These are phyloP conservation scores for Channa striata DNA, from an alignment of 2,797 vertebrate genomes.

Conservation along the genomic window DNA sequence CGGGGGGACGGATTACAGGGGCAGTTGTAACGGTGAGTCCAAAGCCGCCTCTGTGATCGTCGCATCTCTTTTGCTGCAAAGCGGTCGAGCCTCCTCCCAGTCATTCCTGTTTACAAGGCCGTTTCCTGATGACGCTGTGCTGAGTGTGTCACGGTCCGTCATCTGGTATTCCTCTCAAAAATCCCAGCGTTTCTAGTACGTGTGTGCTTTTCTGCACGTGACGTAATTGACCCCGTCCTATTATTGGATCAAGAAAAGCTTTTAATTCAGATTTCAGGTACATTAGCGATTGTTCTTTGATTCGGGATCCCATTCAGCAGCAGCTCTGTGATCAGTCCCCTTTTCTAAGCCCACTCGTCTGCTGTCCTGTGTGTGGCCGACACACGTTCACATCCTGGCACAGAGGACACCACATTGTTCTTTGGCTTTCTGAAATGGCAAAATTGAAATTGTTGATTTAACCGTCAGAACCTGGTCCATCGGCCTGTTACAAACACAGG, in stretches of 20 bases:
- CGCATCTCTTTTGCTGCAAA: constrained; percentile 45
- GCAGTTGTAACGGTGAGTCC: constrained; percentile 56
- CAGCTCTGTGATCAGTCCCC: background rate
- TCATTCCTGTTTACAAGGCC: constrained; percentile 82
- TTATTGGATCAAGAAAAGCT: background rate
- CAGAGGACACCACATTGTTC: constrained; percentile 45
- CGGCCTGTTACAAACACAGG: background rate
- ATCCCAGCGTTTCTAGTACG: background rate
- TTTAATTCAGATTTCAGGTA: background rate
- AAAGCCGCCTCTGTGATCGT: constrained; percentile 51
- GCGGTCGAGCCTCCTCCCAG: constrained; percentile 62
- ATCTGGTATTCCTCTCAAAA: constrained; percentile 76
- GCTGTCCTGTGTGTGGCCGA: constrained; percentile 12
- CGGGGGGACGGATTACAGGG: constrained; percentile 53
- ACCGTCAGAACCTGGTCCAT: constrained; percentile 5
- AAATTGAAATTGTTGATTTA: constrained; percentile 32
- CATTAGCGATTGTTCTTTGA: background rate
- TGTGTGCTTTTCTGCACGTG: background rate
- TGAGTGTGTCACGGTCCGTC: constrained; percentile 61
- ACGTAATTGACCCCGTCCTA: background rate
- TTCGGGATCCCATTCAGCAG: background rate
- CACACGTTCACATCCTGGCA: constrained; percentile 43
- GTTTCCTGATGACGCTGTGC: constrained; percentile 76
- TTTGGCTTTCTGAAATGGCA: constrained; percentile 6
- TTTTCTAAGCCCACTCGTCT: constrained; percentile 13